phyloP scores from a whole-genome alignment of 2,113 vertebrate species.

The Petromus typicus region DNA sequence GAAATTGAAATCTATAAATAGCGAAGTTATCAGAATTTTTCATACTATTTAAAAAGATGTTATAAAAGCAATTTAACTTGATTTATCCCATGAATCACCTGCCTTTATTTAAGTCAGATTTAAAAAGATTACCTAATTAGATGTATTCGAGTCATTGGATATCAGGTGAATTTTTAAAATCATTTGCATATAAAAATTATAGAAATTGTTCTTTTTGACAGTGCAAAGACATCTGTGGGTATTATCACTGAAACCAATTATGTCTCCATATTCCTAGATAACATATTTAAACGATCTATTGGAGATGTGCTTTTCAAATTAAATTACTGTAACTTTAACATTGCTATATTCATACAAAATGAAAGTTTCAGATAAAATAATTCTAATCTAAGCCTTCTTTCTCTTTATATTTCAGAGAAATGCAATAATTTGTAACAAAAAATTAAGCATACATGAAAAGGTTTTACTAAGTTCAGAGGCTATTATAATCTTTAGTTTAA shows the following conservation, averaged over 20 bases:
- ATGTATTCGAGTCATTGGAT: constrained; percentile 53
- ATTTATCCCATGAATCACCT: constrained; percentile 65
- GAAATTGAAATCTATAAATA: neutral
- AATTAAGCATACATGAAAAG: constrained; percentile 36
- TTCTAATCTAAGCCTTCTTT: constrained; percentile 62
- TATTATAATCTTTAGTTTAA: constrained; percentile 15
- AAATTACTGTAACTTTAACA: constrained; percentile 76
- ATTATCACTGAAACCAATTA: constrained; percentile 60
- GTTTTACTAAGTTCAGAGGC: constrained; percentile 29
- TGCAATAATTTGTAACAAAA: constrained; percentile 48
- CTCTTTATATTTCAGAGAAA: constrained; percentile 49
- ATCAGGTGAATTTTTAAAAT: constrained; percentile 66
- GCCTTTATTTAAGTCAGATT: constrained; percentile 63
- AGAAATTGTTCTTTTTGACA: constrained; percentile 72
- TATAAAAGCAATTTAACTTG: constrained; percentile 52
- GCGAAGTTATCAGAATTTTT: neutral
- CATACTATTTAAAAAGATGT: constrained; percentile 33
- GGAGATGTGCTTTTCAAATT: constrained; percentile 76
- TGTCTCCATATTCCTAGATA: constrained; percentile 74
- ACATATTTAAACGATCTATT: constrained; percentile 72
- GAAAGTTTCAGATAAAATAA: constrained; percentile 56
- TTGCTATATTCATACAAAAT: constrained; percentile 63
- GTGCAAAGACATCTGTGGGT: constrained; percentile 32
- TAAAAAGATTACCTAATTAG: constrained; percentile 67
- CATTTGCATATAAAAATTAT: constrained; percentile 52